Base-by-base conservation (phyloP, 2,888 invertebrate species). In the Phlogophora meticulosa region DNA sequence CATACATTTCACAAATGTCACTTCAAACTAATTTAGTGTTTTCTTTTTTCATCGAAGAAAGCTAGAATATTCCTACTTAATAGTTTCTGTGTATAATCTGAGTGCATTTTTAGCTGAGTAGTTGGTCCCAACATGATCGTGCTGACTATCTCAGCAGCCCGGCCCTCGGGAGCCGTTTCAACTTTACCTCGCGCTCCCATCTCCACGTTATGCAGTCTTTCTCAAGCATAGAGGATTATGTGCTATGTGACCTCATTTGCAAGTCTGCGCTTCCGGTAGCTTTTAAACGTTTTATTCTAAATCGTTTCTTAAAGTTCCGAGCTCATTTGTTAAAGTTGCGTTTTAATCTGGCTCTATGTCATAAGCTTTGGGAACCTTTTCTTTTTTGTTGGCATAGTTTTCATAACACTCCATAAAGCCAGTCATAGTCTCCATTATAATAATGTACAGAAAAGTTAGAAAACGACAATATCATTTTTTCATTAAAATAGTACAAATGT, bases 101-200 rank as follows among this genome's bases (percentile, higher is more conserved):
- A 65, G 40, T 53, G 32, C 38, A 58, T 55, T 72, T 55, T 61
- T 17, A 62, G 36, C 38, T 43, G 32, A n/a, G 49, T 45, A 73
- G 66, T 65, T 34, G 56, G 43, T 72, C 66, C 58, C 75, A 22
- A 46, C 78, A 40, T 43, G n/a, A 59, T 51, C 67, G 38, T 73
- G 10, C 24, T 17, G 45, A 58, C 40, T 72, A 55, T 60, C 55
- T 40, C 46, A 3, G 24, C 7, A 17, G n/a, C 34, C 15, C 2
- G 9, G 36, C 78, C 34, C 53, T 13, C 1, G 61, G 61, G 66
- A 40, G 49, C 22, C 13, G 46, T 75, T 42, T 9, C 24, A 58
- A 73, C 73, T 46, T 74, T 42, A 52, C 17, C 34, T 45, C 7
- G 15, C n/a, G 55, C 13, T 56, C 10, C 34, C 10, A 24, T 13